Base-by-base conservation (phyloP, 2,113 vertebrate genomes). In the Sapayoa aenigma region DNA sequence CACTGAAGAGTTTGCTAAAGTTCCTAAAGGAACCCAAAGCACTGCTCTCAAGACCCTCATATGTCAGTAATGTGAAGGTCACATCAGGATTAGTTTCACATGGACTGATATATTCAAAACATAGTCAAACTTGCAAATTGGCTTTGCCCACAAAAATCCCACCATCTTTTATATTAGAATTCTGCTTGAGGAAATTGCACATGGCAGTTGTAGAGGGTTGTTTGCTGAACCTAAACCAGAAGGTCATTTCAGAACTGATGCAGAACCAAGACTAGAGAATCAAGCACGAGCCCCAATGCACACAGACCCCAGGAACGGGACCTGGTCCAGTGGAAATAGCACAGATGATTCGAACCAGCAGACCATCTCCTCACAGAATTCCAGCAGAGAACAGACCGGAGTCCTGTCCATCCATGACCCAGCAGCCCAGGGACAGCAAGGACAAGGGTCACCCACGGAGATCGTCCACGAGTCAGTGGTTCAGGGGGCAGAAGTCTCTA, bases 401-500 rank as follows among this genome's bases (percentile, higher is more conserved):
- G 37, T 4, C 58, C 23, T 60, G 30, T 3, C 52, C 20, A 33
- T 3, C 52, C 20, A 33, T 66, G 71, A 14, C 33, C 31, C 1
- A 4, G 42, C 39, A 94, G 39, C 11, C 28, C 65, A 33, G 31
- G 39, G 23, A 44, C 42, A 81, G 33, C 44, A 72, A 71, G 71
- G 65, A 15, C 35, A 52, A 83, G 56, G 39, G 46, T 59, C 44
- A 72, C 42, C 10, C 18, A 1, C 0, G 0, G 35, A 33, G 18
- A 59, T 14, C 0, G 0, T 33, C 46, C n/a, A 2, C 9, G 27
- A 39, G 11, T 5, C 5, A 30, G 53, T 10, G 46, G 16, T 14
- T 47, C 14, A 55, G 23, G 15, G 39, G 14, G 13, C 56, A 81
- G 30, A 35, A 80, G 60, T 19, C 58, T 66, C 59, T 55, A 55